These are phyloP conservation scores for Osmerus eperlanus DNA, from an alignment of 2,113 vertebrate genomes.

Conservation along the genomic window DNA sequence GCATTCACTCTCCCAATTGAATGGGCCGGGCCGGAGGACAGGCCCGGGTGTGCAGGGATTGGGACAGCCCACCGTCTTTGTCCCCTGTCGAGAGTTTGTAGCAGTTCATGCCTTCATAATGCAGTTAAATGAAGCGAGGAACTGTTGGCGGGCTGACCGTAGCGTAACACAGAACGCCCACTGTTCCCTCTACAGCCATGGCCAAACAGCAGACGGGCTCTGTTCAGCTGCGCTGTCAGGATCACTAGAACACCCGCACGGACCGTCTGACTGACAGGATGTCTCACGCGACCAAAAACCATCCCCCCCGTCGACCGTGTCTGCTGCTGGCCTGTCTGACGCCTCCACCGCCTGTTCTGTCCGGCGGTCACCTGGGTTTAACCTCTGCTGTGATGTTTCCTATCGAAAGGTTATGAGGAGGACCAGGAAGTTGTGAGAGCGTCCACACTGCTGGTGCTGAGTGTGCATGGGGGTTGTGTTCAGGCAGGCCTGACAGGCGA, in stretches of 20 bases:
- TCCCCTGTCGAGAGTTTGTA: slow-evolving; percentile 79
- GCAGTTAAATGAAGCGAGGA: slow-evolving; percentile 78
- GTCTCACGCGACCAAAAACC: not conserved
- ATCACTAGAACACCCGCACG: no score
- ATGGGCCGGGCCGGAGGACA: slow-evolving; percentile 48
- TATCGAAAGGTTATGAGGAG: no score
- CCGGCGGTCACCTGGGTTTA: no score
- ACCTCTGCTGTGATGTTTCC: no score
- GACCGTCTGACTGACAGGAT: no score
- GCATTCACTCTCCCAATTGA: slow-evolving; percentile 55
- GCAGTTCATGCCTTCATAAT: slow-evolving; percentile 78
- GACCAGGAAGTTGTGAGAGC: no score
- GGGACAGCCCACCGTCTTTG: slow-evolving; percentile 56
- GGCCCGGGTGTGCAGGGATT: slow-evolving; percentile 40
- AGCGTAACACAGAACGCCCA: slow-evolving; percentile 58
- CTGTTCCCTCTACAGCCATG: slow-evolving; percentile 50
- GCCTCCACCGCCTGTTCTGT: no score
- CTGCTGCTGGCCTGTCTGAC: no score
- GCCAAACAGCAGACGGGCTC: slow-evolving; percentile 17
- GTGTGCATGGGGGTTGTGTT: not conserved
- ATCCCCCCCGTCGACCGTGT: not conserved
- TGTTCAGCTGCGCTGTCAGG: slow-evolving; percentile 11
- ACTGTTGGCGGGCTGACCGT: slow-evolving; percentile 55
- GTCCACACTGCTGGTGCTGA: not conserved
- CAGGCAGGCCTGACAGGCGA: slow-evolving; percentile 20